A percentile compares a stretch with the other conserved stretches of the same genome.
phyloP scores from a whole-genome alignment of 1,140 invertebrate genomes.

The Glomeris maerens region DNA sequence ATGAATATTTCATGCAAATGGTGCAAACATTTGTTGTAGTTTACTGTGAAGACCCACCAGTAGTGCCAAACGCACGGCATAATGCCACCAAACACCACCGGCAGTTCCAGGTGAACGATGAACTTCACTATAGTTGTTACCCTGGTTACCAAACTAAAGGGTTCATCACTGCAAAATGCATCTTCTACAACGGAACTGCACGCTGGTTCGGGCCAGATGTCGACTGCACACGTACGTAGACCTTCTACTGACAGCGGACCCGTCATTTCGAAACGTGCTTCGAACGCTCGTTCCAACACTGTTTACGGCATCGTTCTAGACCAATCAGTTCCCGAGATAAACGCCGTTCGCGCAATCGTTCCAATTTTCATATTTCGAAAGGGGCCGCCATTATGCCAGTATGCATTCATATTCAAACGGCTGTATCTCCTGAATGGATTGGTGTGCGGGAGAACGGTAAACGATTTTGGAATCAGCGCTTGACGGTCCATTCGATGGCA shows the following conservation, averaged over 20 bases:
- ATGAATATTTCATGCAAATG: too few species aligned
- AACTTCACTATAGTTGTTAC: slow-evolving; percentile 79
- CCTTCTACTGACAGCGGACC: too few species aligned
- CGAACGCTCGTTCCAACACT: too few species aligned
- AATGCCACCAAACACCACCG: slow-evolving; percentile 46
- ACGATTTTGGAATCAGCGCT: background rate
- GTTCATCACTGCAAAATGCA: slow-evolving; percentile 72
- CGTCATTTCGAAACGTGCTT: too few species aligned
- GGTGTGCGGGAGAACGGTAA: slow-evolving; percentile 1
- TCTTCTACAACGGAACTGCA: slow-evolving; percentile 67
- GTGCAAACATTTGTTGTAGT: slow-evolving; percentile 41
- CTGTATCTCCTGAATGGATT: too few species aligned
- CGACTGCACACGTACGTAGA: slow-evolving; percentile 71
- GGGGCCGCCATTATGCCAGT: too few species aligned
- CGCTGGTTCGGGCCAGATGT: slow-evolving; percentile 90
- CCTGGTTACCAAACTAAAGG: slow-evolving; percentile 75
- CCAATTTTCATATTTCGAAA: too few species aligned
- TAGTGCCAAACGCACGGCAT: slow-evolving; percentile 72
- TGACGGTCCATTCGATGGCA: background rate
- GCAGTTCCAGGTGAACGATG: slow-evolving; percentile 38
- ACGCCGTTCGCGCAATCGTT: too few species aligned
- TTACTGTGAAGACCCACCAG: slow-evolving; percentile 73
- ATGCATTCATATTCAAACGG: too few species aligned
- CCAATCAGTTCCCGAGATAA: too few species aligned
- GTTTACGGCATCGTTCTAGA: too few species aligned